Conservation (phyloP, 2,113 vertebrate genomes). For the Picathartes gymnocephalus region DNA sequence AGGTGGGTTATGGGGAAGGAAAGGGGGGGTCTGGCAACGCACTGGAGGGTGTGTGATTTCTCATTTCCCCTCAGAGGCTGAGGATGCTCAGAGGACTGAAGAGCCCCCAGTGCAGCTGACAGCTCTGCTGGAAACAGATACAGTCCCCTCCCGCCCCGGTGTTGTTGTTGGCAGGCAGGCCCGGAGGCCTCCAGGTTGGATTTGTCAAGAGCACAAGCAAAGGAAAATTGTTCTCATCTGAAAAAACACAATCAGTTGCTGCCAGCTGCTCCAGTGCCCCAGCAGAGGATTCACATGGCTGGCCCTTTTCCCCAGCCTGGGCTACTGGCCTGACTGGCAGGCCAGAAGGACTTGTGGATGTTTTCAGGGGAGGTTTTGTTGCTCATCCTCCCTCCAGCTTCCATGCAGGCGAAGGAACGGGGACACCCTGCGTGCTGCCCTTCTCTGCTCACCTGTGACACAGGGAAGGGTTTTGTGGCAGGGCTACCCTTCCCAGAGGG, state of each 20-base stretch:
- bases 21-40: fast-evolving
- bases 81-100: not conserved
- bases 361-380: not conserved
- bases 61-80: not conserved
- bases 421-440: not conserved
- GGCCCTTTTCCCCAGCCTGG: not conserved
- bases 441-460: not conserved
- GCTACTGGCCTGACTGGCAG: not conserved
- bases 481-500: not conserved
- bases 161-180: constrained; percentile 64
- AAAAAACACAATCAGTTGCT: constrained; percentile 50
- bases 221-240: constrained; percentile 75
- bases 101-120: constrained; percentile 1
- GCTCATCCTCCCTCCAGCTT: not conserved
- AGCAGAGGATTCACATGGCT: not conserved
- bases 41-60: not conserved
- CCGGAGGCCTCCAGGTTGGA: not conserved
- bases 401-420: not conserved
- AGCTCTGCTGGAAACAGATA: constrained; percentile 10
- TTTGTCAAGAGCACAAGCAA: constrained; percentile 52
- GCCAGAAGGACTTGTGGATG: not conserved
- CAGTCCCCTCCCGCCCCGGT: not conserved
- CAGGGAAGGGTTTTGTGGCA: not conserved
- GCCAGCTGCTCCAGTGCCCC: constrained; percentile 38
- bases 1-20: not conserved